Evolutionary conservation across 30 jellyfish, hydroid and myxozoan genomes (phyloP), one percentile per base, ranked within the genome.

Genomic region (Morbakka virulenta): DNA sequence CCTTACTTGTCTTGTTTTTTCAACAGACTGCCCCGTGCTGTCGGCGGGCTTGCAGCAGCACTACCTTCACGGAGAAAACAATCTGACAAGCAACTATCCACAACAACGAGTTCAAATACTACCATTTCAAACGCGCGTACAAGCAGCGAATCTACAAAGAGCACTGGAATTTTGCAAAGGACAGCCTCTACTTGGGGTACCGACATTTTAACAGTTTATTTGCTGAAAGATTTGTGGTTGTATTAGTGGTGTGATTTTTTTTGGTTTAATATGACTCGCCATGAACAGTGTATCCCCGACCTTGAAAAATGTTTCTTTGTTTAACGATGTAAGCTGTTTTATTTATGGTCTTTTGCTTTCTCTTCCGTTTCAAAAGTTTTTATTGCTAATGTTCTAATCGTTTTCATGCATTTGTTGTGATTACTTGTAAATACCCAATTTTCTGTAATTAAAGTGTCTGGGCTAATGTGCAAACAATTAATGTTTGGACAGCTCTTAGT

Each of bases 301-400:
- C n/a, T n/a, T n/a, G n/a, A n/a, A n/a, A n/a, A n/a, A n/a, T n/a
- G n/a, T n/a, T n/a, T n/a, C n/a, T n/a, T n/a, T n/a, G n/a, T n/a
- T n/a, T n/a, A n/a, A n/a, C n/a, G 80, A 79, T 83, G 91, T 80
- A 62, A 12, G 72, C 3, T 26, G 11, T 65, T 65, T 2, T 6
- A 2, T 3, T 27, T 12, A 21, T 2, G 21, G 3, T 1, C 1
- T 26, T 35, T 65, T 28, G 29, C 0, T 21, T 4, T 1, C 2
- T 65, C 47, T 11, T 35, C 17, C 64, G 31, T 30, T 27, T 4
- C 21, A 28, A 65, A 25, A 11, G 17, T 0, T 61, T 28, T 52
- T 50, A 52, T 26, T 17, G 28, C 34, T 75, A 13, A 28, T n/a
- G n/a, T n/a, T n/a, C n/a, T n/a, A n/a, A n/a, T n/a, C n/a, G n/a